These are phyloP conservation scores for Thamnophis elegans DNA, from an alignment of 2,797 vertebrate species.

Conservation along the genomic window DNA sequence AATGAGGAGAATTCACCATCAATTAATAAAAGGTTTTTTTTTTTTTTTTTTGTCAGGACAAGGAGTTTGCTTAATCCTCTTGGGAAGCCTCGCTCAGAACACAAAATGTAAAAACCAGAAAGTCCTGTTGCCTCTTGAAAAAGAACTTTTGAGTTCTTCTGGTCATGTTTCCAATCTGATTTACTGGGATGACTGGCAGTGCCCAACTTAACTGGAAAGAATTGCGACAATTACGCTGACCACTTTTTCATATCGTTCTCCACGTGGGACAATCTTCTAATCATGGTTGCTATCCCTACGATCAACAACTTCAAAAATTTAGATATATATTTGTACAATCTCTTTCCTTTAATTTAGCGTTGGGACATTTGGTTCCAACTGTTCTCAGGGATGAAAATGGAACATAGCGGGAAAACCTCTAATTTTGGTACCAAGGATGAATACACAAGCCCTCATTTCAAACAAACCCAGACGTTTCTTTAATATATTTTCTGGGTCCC, in stretches of 20 bases:
- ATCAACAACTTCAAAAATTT: neutral
- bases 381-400: neutral
- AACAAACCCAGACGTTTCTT: neutral
- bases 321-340: neutral
- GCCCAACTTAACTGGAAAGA: neutral
- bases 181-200: neutral
- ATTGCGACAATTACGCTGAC: neutral
- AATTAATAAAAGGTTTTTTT: too few species aligned
- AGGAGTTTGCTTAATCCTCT: too few species aligned
- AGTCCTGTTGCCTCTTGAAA: too few species aligned
- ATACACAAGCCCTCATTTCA: neutral
- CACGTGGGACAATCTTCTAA: neutral
- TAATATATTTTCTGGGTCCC: neutral
- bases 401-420: neutral
- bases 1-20: too few species aligned
- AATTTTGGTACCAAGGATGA: neutral
- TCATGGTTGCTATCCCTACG: neutral
- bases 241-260: neutral
- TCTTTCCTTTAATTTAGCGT: neutral
- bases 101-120: too few species aligned
- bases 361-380: neutral
- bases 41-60: too few species aligned
- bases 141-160: neutral
- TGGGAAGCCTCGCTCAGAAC: too few species aligned
- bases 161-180: neutral